A percentile compares a stretch with the other conserved stretches of the same genome.
Conservation (phyloP, 1,140 invertebrate genomes). For the Gryon sp. region DNA sequence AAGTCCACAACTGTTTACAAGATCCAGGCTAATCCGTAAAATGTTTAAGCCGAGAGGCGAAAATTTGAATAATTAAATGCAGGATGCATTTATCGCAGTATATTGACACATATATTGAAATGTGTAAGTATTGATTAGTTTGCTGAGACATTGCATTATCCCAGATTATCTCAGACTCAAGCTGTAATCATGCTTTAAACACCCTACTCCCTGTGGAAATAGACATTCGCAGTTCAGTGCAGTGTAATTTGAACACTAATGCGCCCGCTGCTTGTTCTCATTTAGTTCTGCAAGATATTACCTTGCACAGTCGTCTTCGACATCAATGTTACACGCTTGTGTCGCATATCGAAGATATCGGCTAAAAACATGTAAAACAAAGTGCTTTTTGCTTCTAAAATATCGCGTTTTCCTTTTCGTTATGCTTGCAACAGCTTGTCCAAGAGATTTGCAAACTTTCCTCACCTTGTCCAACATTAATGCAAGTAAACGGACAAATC, state of each 20-base stretch:
- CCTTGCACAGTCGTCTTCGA: conserved; percentile 16
- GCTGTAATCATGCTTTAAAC: conserved; percentile 58
- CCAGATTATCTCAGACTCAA: conserved; percentile 51
- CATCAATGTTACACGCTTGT: conserved; percentile 24
- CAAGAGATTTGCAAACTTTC: conserved; percentile 31
- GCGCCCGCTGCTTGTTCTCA: conserved; percentile 42
- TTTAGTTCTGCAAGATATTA: conserved; percentile 41
- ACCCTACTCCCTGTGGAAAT: conserved; percentile 31
- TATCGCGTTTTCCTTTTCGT: conserved; percentile 7
- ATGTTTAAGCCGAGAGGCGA: background rate
- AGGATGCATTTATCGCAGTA: conserved; percentile 3
- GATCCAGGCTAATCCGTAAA: no score
- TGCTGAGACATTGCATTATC: conserved; percentile 51
- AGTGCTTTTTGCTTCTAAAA: conserved; percentile 24
- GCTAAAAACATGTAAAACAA: background rate
- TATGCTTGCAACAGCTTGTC: conserved; percentile 17
- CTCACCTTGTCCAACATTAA: conserved; percentile 3
- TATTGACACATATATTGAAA: conserved; percentile 44
- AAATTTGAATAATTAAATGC: background rate
- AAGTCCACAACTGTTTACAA: no score
- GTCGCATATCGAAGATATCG: conserved; percentile 19
- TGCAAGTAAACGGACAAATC: conserved; percentile 16
- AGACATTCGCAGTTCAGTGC: conserved; percentile 33
- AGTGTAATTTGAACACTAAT: conserved; percentile 43
- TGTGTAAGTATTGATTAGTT: conserved; percentile 51